Evolutionary conservation across 2,888 invertebrate species (phyloP).

Genomic region (Lycaena phlaeas): DNA sequence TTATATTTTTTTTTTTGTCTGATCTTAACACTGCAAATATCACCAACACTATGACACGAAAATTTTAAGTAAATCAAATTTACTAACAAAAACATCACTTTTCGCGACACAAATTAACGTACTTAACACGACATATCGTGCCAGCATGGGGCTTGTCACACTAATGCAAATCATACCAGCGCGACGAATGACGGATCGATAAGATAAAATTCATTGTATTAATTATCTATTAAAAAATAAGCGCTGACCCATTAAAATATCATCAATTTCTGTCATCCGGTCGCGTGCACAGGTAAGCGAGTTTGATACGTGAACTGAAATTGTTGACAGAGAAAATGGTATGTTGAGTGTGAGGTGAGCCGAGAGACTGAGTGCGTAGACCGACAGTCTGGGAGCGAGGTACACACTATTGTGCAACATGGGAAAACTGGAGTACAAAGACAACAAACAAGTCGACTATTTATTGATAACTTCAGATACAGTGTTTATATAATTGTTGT

Average conservation of each 20-base stretch:
- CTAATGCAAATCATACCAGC: neutral
- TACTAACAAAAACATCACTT: constrained; percentile 21
- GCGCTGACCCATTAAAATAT: constrained; percentile 42
- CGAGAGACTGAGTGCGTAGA: constrained; percentile 5
- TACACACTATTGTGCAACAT: constrained; percentile 59
- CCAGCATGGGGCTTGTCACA: constrained; percentile 17
- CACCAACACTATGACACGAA: neutral
- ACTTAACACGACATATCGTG: constrained; percentile 28
- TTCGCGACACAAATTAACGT: constrained; percentile 20
- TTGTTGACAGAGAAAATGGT: neutral
- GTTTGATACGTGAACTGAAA: neutral
- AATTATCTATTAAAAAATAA: constrained; percentile 9
- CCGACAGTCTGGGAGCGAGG: constrained; percentile 34
- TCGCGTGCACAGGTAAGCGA: no score
- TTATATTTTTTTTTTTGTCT: no score
- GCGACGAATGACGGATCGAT: constrained; percentile 24
- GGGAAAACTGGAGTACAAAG: constrained; percentile 57
- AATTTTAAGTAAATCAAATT: neutral
- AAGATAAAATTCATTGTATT: constrained; percentile 20
- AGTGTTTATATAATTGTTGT: neutral
- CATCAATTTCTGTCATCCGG: constrained; percentile 35
- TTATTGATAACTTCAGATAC: constrained; percentile 18
- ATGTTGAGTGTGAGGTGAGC: neutral
- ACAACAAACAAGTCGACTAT: constrained; percentile 34
- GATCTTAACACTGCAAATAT: neutral